Evolutionary conservation across 2,888 invertebrate species (phyloP), one percentile per base, ranked within the genome.

Genomic region (Plebejus anna): DNA sequence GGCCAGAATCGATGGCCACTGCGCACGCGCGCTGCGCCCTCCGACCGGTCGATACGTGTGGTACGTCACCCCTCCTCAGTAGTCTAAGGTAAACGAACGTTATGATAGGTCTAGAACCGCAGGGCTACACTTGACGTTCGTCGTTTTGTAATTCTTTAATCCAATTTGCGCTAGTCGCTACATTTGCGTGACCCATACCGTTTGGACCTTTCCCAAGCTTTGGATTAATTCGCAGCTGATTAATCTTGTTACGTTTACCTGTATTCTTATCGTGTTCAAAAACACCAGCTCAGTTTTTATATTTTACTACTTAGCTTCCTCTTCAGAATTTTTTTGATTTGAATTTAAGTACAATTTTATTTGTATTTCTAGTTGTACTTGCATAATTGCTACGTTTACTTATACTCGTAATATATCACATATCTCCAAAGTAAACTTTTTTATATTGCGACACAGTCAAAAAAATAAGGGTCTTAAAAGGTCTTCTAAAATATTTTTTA

Each of bases 81-180:
- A 22, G 22, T 81, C 83, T 79, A 87, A 84, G 90, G 90, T 89
- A 90, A 91, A 90, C 86, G 90, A 90, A 89, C 88, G 89, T 92
- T 92, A 92, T 85, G 87, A 91, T 92, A 92, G 92, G 92, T 92
- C 91, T 90, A 84, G 83, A 82, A 81, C 77, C 76, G 70, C 73
- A 77, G 73, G 77, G 73, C 61, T 61, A 61, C 76, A 57, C 32
- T 22, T 47, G 38, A 42, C 57, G 47, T 42, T 22, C 36, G 38
- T 28, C 57, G 47, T 42, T 71, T 42, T 71, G 11, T 71, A 70
- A 71, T 38, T 22, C n/a, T 42, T 42, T 22, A 71, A 42, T 71
- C 42, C 4, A 22, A 71, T 42, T 71, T 38, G 42, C 71, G 71
- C 38, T 22, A 22, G 22, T 22, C 22, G 22, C 22, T 71, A 51